Conservation (phyloP, 35 echinoderm and acorn worm genomes). For the Lytechinus variegatus region DNA sequence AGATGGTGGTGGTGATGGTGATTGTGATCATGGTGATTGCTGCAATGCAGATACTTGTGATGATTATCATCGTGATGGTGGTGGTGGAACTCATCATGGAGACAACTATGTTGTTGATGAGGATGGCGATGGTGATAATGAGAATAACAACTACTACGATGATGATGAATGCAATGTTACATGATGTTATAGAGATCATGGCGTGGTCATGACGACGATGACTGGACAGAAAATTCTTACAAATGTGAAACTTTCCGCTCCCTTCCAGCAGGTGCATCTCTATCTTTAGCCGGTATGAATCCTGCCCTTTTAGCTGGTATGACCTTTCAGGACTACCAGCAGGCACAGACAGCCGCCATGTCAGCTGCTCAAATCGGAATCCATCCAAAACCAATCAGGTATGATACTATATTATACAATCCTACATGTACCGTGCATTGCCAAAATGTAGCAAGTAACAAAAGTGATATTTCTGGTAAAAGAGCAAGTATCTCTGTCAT, state of each 20-base stretch:
- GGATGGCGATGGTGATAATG: neutral
- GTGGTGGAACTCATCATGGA: neutral
- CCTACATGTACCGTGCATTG: neutral
- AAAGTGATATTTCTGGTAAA: no score
- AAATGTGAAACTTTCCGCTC: neutral
- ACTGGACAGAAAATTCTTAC: no score
- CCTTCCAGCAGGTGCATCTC: neutral
- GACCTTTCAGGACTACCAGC: slow-evolving; percentile 30
- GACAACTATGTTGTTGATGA: neutral
- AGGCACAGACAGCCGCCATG: slow-evolving; percentile 35
- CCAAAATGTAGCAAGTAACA: neutral
- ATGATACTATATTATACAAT: neutral
- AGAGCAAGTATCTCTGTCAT: no score
- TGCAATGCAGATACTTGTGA: neutral
- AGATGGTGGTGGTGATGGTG: neutral
- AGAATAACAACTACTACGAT: neutral
- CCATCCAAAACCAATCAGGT: slow-evolving; percentile 41
- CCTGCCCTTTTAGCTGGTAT: neutral
- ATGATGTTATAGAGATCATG: neutral
- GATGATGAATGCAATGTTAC: neutral
- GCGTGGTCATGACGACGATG: neutral
- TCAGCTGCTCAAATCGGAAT: slow-evolving; percentile 35
- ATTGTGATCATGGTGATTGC: neutral
- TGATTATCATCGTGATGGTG: neutral
- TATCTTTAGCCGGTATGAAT: slow-evolving; percentile 16